A percentile compares a stretch with the other conserved stretches of the same genome.
Conservation (phyloP, 35 echinoderm and acorn worm species). For the Hemicentrotus pulcherrimus region DNA sequence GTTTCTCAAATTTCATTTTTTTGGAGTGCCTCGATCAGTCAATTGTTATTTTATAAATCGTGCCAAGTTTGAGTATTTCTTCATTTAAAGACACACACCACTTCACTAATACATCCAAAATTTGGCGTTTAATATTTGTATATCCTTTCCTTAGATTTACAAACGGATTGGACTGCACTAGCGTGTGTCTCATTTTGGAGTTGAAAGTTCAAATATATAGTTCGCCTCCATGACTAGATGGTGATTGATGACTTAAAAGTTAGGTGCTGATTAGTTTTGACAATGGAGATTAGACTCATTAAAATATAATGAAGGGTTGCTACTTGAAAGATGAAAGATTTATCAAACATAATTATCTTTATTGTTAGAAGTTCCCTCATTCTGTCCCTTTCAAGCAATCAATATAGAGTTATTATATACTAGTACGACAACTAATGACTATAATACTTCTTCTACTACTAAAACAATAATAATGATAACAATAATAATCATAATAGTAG, state of each 20-base stretch:
- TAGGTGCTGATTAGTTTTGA: not conserved
- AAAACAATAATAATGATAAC: not conserved
- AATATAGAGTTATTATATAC: not conserved
- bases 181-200: not conserved
- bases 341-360: not conserved
- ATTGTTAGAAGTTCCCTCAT: not conserved
- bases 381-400: too few species aligned
- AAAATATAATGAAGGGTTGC: not conserved
- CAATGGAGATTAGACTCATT: slow-evolving; percentile 9
- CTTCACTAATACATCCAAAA: not conserved
- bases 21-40: not conserved
- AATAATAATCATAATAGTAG: not conserved
- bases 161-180: not conserved
- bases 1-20: not conserved
- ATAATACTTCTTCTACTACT: too few species aligned
- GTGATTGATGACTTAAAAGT: not conserved
- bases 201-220: not conserved
- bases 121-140: not conserved
- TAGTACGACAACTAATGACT: not conserved
- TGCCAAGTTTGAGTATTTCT: not conserved
- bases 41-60: not conserved
- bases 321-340: slow-evolving; percentile 19
- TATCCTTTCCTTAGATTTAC: too few species aligned
- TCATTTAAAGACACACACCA: not conserved
- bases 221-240: not conserved